These are phyloP conservation scores for Otus scops DNA, from an alignment of 2,797 vertebrate genomes.

Conservation along the genomic window DNA sequence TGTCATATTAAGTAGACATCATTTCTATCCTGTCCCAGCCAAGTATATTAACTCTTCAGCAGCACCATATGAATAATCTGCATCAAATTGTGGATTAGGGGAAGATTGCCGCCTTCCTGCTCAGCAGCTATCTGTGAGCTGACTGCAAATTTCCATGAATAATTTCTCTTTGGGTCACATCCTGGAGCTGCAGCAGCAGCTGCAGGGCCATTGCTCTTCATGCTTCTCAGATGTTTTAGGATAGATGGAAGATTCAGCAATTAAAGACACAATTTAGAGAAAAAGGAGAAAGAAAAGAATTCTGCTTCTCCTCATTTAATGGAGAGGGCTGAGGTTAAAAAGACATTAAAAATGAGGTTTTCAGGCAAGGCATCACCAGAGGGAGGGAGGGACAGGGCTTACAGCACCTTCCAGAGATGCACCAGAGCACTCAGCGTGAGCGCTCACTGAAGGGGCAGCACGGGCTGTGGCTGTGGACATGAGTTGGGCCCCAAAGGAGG, in stretches of 20 bases:
- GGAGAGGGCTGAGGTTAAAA: not conserved
- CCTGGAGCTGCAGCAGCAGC: not conserved
- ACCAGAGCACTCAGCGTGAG: not conserved
- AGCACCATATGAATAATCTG: conserved; percentile 24
- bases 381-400: not conserved
- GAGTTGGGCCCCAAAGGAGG: not conserved
- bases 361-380: not conserved
- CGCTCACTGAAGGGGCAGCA: not conserved
- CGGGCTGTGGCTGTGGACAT: not conserved
- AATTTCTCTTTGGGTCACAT: not conserved
- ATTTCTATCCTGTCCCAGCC: conserved; percentile 24
- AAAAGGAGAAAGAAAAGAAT: not conserved
- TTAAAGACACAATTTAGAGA: not conserved
- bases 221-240: not conserved
- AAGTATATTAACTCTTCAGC: conserved; percentile 40
- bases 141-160: conserved; percentile 8
- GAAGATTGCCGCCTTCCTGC: not conserved
- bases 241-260: not conserved
- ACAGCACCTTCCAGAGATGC: not conserved
- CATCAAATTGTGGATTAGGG: not conserved
- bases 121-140: not conserved
- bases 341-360: not conserved
- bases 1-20: conserved; percentile 24
- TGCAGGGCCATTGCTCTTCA: not conserved
- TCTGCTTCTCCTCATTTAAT: not conserved